Percentiles rank a stretch among this genome's conserved stretches.
Evolutionary conservation across 2,888 invertebrate species (phyloP).

Genomic region (Heliconius cydno): DNA sequence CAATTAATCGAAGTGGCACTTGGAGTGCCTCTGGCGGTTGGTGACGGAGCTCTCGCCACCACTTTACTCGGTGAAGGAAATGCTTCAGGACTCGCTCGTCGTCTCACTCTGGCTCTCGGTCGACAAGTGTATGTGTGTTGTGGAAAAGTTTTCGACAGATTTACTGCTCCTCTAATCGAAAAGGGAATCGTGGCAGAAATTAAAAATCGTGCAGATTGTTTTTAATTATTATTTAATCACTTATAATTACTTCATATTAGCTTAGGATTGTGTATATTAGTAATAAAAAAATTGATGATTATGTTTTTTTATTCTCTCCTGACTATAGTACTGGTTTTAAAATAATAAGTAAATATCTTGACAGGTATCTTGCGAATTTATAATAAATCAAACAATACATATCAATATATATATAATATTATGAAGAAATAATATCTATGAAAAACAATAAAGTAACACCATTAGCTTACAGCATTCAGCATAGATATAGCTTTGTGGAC

Average conservation of each 20-base stretch:
- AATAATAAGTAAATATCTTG: background rate
- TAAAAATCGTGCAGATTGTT: slow-evolving; percentile 57
- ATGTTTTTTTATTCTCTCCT: background rate
- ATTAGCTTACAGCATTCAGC: no score
- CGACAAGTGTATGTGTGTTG: slow-evolving; percentile 62
- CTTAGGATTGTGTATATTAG: background rate
- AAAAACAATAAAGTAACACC: no score
- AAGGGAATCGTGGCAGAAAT: slow-evolving; percentile 60
- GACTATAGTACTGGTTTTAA: background rate
- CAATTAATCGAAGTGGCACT: slow-evolving; percentile 56
- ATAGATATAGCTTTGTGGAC: no score
- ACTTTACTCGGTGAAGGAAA: slow-evolving; percentile 48
- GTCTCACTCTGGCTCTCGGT: slow-evolving; percentile 54
- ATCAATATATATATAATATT: no score
- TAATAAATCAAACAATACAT: no score
- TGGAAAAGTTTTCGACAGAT: slow-evolving; percentile 58
- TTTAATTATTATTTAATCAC: slow-evolving; percentile 43
- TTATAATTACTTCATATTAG: background rate
- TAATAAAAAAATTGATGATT: background rate
- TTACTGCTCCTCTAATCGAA: slow-evolving; percentile 61
- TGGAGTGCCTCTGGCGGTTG: slow-evolving; percentile 53
- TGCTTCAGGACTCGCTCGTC: slow-evolving; percentile 58
- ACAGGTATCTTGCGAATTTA: no score
- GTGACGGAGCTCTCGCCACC: slow-evolving; percentile 45
- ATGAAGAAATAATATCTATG: no score